Evolutionary conservation across 2,888 invertebrate genomes (phyloP).

Genomic region (Physocephala rufipes): DNA sequence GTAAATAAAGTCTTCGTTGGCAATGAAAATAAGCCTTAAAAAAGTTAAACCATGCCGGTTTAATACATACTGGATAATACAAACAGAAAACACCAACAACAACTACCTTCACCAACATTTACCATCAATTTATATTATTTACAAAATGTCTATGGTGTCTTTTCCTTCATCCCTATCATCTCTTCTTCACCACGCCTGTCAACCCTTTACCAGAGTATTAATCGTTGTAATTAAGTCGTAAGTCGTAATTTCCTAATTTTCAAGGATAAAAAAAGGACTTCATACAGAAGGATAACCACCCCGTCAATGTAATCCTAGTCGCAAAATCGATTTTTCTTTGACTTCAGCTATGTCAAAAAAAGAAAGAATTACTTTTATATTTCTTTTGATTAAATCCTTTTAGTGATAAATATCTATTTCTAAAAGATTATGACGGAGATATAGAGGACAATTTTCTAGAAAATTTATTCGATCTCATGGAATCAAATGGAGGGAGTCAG

Average conservation of each 20-base stretch:
- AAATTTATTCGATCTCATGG: too few relatives aligned
- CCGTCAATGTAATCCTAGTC: too few relatives aligned
- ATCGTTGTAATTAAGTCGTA: neutral
- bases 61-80: neutral
- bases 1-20: too few relatives aligned
- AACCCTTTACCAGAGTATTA: neutral
- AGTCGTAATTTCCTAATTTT: neutral
- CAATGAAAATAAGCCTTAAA: too few relatives aligned
- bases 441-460: too few relatives aligned
- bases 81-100: slow-evolving; percentile 13
- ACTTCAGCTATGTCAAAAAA: too few relatives aligned
- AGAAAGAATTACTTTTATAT: neutral
- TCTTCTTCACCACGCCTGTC: neutral
- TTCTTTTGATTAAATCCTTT: neutral
- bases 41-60: too few relatives aligned
- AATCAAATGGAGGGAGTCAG: too few relatives aligned
- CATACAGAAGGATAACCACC: neutral
- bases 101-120: neutral
- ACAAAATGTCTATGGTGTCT: neutral
- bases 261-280: neutral
- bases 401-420: neutral
- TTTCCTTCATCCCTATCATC: neutral
- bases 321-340: too few relatives aligned
- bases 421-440: too few relatives aligned
- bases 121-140: slow-evolving; percentile 7